Percentiles rank a stretch among this genome's conserved stretches.
These are phyloP conservation scores for Harlomillsia oculata DNA, from an alignment of 1,140 invertebrate species.

Conservation along the genomic window DNA sequence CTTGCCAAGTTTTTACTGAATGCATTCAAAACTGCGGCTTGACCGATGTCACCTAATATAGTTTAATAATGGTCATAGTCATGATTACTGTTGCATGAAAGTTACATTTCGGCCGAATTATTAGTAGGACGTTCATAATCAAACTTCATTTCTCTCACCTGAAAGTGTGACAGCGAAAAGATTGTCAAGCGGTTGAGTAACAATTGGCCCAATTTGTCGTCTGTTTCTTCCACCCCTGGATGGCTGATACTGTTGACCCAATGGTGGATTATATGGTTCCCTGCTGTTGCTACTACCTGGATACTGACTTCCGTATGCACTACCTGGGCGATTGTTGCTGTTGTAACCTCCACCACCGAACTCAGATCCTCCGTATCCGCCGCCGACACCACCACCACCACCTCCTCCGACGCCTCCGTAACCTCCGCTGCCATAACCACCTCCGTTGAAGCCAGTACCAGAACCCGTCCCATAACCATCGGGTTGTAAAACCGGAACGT, in stretches of 20 bases:
- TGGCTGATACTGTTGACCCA: too few species aligned
- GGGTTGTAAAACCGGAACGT: too few species aligned
- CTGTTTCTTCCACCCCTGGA: slow-evolving; percentile 4
- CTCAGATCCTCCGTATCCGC: background rate
- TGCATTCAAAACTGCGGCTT: slow-evolving; percentile 33
- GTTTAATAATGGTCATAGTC: background rate
- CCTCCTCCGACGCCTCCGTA: background rate
- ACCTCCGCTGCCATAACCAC: background rate
- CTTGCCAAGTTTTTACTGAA: background rate
- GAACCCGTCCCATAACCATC: too few species aligned
- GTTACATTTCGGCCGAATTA: background rate
- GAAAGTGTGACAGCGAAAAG: slow-evolving; percentile 25
- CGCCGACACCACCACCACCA: background rate
- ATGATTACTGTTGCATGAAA: background rate
- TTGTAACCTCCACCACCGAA: background rate
- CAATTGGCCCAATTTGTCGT: background rate
- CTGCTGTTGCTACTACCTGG: background rate
- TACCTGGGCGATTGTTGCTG: background rate
- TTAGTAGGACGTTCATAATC: background rate
- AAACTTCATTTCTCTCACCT: slow-evolving; percentile 12
- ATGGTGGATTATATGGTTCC: too few species aligned
- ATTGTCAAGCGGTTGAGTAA: slow-evolving; percentile 14
- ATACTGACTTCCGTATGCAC: background rate
- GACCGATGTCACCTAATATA: slow-evolving; percentile 28
- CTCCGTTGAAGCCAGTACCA: too few species aligned